Conservation (phyloP, 2,797 vertebrate species). For the Hafferia zeledoni region DNA sequence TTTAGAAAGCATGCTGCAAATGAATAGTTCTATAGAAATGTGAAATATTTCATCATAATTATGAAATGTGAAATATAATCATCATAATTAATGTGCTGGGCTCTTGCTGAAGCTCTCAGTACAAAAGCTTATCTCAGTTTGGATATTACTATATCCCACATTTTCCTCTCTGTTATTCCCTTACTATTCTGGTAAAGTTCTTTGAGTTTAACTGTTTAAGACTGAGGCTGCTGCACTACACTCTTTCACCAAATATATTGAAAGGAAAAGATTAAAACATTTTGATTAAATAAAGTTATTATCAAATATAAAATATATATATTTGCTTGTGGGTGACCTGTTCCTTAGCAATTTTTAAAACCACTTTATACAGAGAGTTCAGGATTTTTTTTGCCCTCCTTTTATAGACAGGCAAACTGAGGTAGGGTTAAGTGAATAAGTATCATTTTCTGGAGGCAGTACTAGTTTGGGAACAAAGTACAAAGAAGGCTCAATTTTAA, state of each 20-base stretch:
- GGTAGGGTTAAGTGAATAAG: neutral
- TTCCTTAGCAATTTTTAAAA: neutral
- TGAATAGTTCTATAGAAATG: constrained; percentile 6
- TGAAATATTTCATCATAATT: neutral
- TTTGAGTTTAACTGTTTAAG: neutral
- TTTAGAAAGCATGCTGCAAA: neutral
- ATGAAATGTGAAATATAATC: neutral
- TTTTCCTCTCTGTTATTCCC: neutral
- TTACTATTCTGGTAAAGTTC: neutral
- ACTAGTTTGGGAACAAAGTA: neutral
- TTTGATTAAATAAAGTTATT: neutral
- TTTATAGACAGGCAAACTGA: neutral
- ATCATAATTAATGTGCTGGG: neutral
- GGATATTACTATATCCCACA: neutral
- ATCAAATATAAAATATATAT: neutral
- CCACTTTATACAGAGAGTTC: rapidly evolving
- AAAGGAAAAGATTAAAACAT: neutral
- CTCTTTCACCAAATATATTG: neutral
- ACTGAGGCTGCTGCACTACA: neutral
- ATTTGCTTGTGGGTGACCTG: neutral
- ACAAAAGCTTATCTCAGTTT: neutral
- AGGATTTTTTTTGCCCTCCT: rapidly evolving
- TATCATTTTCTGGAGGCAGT: neutral
- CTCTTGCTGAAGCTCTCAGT: neutral
- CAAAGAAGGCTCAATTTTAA: neutral